Percentiles rank a stretch among this genome's conserved stretches.
These are phyloP conservation scores for Forbesichthys agassizii DNA, from an alignment of 2,113 vertebrate species.

Conservation along the genomic window DNA sequence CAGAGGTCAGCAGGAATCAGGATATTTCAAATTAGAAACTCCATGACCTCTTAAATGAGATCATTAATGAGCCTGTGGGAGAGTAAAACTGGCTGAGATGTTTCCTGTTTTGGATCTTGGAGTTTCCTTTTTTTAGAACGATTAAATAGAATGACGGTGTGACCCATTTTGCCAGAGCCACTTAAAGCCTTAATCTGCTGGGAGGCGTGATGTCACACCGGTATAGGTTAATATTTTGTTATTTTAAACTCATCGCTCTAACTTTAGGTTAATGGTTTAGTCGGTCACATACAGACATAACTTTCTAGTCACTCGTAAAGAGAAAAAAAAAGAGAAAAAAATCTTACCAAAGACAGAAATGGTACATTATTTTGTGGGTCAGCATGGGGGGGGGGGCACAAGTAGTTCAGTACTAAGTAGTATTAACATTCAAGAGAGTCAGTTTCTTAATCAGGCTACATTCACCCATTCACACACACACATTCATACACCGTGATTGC, in stretches of 20 bases:
- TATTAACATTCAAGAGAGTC: too few relatives aligned
- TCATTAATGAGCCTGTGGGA: conserved; percentile 67
- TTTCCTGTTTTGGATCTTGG: conserved; percentile 54
- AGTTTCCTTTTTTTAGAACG: conserved; percentile 9
- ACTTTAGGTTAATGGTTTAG: conserved; percentile 3
- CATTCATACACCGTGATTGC: too few relatives aligned
- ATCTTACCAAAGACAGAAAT: too few relatives aligned
- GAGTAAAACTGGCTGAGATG: conserved; percentile 48
- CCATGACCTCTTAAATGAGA: conserved; percentile 68
- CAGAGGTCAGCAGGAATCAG: conserved; percentile 45
- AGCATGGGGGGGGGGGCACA: too few relatives aligned
- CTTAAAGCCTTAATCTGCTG: conserved; percentile 50
- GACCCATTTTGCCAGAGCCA: conserved; percentile 63
- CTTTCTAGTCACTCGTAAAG: too few relatives aligned
- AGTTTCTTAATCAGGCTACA: too few relatives aligned
- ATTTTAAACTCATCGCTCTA: neutral
- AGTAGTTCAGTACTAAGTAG: too few relatives aligned
- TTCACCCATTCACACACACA: too few relatives aligned
- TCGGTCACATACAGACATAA: neutral
- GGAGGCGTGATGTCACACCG: conserved; percentile 28
- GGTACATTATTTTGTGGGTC: too few relatives aligned
- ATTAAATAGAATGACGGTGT: conserved; percentile 57
- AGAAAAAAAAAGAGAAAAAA: too few relatives aligned
- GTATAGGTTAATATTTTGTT: conserved; percentile 10
- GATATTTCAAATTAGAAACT: conserved; percentile 65